Evolutionary conservation across 2,797 vertebrate genomes (phyloP), one percentile per base, ranked within the genome.

Genomic region (Petrocephalus sullivani): DNA sequence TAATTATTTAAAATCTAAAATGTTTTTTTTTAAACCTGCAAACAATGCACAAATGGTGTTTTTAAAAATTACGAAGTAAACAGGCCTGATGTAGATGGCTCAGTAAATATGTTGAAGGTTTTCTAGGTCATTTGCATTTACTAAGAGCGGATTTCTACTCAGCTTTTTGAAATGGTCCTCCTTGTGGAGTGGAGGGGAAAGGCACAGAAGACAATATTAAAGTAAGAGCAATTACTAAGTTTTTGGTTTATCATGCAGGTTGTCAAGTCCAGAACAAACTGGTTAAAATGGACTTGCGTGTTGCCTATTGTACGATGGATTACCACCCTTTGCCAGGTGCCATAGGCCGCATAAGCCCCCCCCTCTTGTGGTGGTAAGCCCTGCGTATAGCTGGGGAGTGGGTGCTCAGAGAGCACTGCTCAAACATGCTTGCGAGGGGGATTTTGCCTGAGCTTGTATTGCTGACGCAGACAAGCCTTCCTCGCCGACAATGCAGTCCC

Each of bases 351-450:
- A 89, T 95, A 93, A 96, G 95, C 94, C 94, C 89, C 87, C 88
- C 89, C 1, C 95, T 93, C 95, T 96, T 96, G 95, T 96, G 91
- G 90, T 89, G 89, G 54, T 95, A 96, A 96, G 92, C 93, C 93
- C 90, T 94, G 91, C 92, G 92, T 93, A 90, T 90, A 89, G 75
- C 1, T 61, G 75, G 85, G 89, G 8, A 49, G 87, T 61, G 4
- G 60, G 4, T n/a, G 90, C 89, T 41, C 88, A 90, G 90, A 67
- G 92, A 88, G 88, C 90, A 81, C 89, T 58, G 93, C 93, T 91
- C 93, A 95, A 90, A 95, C 92, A 92, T 90, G 94, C 95, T 95
- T 93, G 94, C 93, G 92, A 94, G 94, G 91, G 92, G 93, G 94
- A 87, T 94, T 96, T 95, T 91, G 91, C 91, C 93, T 90, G 90